These are phyloP conservation scores for Xiphophorus couchianus DNA, from an alignment of 2,113 vertebrate species.

Conservation along the genomic window DNA sequence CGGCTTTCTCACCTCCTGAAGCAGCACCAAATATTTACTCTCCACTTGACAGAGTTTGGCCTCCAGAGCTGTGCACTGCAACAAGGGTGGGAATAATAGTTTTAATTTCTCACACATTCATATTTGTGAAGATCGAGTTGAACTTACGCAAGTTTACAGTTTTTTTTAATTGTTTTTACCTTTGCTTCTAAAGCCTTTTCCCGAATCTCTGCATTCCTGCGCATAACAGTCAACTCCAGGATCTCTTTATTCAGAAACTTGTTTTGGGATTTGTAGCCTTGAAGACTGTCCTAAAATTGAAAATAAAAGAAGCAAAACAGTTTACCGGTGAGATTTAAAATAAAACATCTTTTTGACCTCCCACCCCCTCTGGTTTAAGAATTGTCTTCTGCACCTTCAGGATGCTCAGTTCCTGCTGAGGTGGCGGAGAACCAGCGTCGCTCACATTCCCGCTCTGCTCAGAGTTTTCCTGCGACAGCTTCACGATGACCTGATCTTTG, in stretches of 20 bases:
- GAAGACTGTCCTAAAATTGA: conserved; percentile 88
- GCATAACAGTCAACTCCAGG: conserved; percentile 90
- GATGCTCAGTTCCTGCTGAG: conserved; percentile 85
- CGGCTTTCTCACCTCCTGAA: conserved; percentile 92
- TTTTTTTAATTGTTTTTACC: conserved; percentile 72
- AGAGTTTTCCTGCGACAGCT: conserved; percentile 84
- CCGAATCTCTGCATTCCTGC: conserved; percentile 89
- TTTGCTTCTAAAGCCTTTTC: conserved; percentile 90
- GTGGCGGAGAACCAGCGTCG: conserved; percentile 29
- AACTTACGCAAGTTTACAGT: conserved; percentile 6
- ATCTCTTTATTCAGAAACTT: conserved; percentile 99
- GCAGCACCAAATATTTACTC: conserved; percentile 94
- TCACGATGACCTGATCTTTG: conserved; percentile 97
- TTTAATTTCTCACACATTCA: conserved; percentile 12
- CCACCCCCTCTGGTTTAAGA: background rate
- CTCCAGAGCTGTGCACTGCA: conserved; percentile 89
- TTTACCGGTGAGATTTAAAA: background rate
- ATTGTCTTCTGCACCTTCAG: conserved; percentile 82
- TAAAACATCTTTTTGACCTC: background rate
- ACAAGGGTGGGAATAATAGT: background rate
- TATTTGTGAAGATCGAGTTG: conserved; percentile 5
- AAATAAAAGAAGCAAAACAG: background rate
- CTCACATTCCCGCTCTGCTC: conserved; percentile 69
- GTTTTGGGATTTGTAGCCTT: conserved; percentile 97
- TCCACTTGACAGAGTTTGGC: conserved; percentile 97